These are phyloP conservation scores for Calameuta pallipes DNA, from an alignment of 2,888 invertebrate species.

Conservation along the genomic window DNA sequence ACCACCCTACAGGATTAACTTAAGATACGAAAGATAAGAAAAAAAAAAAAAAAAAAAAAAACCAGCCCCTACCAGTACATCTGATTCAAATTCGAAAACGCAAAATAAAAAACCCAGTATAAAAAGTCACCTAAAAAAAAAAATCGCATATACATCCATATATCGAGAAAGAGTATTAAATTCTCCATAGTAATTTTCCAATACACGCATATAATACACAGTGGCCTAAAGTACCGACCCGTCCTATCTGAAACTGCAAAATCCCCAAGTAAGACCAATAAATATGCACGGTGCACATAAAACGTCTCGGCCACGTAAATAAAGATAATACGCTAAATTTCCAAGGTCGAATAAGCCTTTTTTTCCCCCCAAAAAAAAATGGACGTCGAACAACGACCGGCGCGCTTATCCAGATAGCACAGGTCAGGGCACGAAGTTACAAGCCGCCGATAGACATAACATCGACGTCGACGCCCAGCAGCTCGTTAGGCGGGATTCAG, in stretches of 20 bases:
- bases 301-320: neutral
- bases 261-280: neutral
- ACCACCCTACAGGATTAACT: too few species aligned
- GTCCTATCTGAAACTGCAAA: neutral
- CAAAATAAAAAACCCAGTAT: too few species aligned
- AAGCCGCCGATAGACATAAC: neutral
- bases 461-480: neutral
- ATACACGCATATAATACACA: neutral
- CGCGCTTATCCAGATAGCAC: neutral
- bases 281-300: too few species aligned
- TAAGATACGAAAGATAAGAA: too few species aligned
- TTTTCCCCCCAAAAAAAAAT: too few species aligned
- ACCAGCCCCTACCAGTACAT: too few species aligned
- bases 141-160: too few species aligned
- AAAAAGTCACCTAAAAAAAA: too few species aligned
- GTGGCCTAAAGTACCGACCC: neutral
- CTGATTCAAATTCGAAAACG: too few species aligned
- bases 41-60: too few species aligned
- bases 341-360: neutral
- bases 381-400: neutral
- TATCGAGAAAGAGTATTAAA: neutral
- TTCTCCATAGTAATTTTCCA: neutral
- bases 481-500: constrained; percentile 37
- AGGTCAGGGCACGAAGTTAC: neutral
- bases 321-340: neutral